Percentiles rank a stretch among this genome's conserved stretches.
Evolutionary conservation across 1,140 invertebrate species (phyloP).

Genomic region (Gonatopus flavifemur): DNA sequence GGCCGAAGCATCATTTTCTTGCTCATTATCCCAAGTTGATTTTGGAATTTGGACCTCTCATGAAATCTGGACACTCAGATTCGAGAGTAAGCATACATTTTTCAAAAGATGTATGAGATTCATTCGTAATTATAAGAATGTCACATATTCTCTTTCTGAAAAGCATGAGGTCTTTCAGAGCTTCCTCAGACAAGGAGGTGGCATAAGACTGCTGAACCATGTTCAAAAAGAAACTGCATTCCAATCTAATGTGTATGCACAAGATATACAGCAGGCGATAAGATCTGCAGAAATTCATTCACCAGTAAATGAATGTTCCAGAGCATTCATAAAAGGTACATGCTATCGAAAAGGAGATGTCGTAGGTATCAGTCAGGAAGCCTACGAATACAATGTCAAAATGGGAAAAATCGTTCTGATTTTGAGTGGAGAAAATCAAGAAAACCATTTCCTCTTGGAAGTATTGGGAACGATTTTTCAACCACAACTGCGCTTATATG

Average conservation of each 20-base stretch:
- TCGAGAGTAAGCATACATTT: no score
- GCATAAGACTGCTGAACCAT: background rate
- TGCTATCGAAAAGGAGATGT: conserved; percentile 1
- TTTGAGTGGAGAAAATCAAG: conserved; percentile 9
- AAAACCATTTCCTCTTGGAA: conserved; percentile 17
- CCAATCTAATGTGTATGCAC: no score
- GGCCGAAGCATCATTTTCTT: conserved; percentile 19
- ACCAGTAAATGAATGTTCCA: no score
- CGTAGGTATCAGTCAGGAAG: background rate
- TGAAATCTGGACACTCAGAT: no score
- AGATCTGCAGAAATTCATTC: no score
- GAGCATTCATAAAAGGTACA: background rate
- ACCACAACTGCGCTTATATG: conserved; percentile 10
- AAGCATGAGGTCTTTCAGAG: no score
- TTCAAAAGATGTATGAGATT: no score
- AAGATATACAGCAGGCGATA: no score
- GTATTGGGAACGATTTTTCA: conserved; percentile 13
- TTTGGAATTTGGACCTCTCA: no score
- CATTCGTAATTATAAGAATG: background rate
- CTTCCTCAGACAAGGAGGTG: background rate
- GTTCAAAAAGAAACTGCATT: no score
- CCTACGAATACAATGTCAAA: background rate
- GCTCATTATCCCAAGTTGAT: no score
- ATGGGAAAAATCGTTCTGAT: conserved; percentile 10
- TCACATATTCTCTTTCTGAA: background rate